These are phyloP conservation scores for Pogonophryne albipinna DNA, from an alignment of 2,797 vertebrate species.

Conservation along the genomic window DNA sequence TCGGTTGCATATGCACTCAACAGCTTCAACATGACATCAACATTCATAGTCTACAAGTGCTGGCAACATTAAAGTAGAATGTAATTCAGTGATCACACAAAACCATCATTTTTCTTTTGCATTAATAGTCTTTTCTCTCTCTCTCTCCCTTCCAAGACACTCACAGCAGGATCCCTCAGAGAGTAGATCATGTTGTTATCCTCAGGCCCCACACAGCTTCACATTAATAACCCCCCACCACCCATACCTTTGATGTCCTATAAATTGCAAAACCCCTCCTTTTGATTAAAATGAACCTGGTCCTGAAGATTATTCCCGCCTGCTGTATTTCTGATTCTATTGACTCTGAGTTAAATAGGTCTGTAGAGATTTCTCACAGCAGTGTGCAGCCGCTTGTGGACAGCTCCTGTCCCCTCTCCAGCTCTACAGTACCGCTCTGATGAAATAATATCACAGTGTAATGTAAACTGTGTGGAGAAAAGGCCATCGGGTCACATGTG, in stretches of 20 bases:
- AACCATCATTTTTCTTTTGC: conserved; percentile 37
- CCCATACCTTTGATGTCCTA: conserved; percentile 75
- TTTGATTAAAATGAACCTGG: conserved; percentile 56
- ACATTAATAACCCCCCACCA: conserved; percentile 54
- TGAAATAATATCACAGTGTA: conserved; percentile 33
- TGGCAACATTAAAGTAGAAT: neutral
- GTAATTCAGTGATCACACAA: conserved; percentile 20
- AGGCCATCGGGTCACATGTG: conserved; percentile 48
- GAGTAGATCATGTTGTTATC: conserved; percentile 55
- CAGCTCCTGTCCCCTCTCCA: conserved; percentile 24
- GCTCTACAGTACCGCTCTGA: conserved; percentile 6
- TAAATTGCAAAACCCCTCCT: conserved; percentile 65
- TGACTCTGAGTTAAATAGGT: conserved; percentile 35
- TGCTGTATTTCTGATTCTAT: conserved; percentile 34
- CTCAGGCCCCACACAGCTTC: conserved; percentile 56
- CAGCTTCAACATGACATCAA: conserved; percentile 1
- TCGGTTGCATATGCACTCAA: neutral
- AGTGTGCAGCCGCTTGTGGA: conserved; percentile 5
- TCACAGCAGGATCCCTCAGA: conserved; percentile 51
- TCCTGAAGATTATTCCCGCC: conserved; percentile 30
- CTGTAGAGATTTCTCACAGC: conserved; percentile 27
- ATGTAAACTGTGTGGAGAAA: conserved; percentile 29
- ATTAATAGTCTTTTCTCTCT: conserved; percentile 15
- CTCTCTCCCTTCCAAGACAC: conserved; percentile 22
- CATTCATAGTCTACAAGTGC: neutral